These are phyloP conservation scores for Belgica antarctica DNA, from an alignment of 2,888 invertebrate species.

Conservation along the genomic window DNA sequence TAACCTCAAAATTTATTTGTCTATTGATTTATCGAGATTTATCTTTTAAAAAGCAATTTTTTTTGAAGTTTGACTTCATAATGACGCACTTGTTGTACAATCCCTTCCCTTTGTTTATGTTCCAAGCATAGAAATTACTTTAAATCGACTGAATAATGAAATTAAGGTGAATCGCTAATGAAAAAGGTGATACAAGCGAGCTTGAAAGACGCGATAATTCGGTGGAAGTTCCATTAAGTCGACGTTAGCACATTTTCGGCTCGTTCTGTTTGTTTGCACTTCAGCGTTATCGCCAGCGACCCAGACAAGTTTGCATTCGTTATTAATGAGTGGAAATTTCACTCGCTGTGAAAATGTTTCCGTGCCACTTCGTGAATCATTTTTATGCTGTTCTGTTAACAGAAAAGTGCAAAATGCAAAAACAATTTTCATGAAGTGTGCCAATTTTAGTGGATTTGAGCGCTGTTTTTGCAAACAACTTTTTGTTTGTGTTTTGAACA, in stretches of 20 bases:
- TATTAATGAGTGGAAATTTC: neutral
- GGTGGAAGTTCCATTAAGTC: neutral
- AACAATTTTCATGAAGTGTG: neutral
- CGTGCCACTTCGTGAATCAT: neutral
- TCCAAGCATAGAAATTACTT: neutral
- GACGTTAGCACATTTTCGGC: neutral
- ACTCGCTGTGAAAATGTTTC: neutral
- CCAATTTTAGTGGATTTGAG: no score
- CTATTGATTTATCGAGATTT: no score
- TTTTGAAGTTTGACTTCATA: no score
- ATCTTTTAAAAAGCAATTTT: no score
- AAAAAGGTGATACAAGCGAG: neutral
- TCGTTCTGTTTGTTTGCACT: neutral
- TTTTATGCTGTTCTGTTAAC: neutral
- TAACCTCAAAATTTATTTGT: no score
- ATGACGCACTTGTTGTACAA: no score
- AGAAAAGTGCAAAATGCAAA: constrained; percentile 17
- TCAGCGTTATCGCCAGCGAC: neutral
- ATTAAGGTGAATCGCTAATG: neutral
- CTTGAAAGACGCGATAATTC: constrained; percentile 5
- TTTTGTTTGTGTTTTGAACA: neutral
- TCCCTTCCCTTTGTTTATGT: constrained; percentile 3
- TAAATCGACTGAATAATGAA: no score
- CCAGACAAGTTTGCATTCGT: neutral
- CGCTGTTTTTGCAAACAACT: neutral